Conservation (phyloP, 2,113 vertebrate species). For the Tragelaphus scriptus region DNA sequence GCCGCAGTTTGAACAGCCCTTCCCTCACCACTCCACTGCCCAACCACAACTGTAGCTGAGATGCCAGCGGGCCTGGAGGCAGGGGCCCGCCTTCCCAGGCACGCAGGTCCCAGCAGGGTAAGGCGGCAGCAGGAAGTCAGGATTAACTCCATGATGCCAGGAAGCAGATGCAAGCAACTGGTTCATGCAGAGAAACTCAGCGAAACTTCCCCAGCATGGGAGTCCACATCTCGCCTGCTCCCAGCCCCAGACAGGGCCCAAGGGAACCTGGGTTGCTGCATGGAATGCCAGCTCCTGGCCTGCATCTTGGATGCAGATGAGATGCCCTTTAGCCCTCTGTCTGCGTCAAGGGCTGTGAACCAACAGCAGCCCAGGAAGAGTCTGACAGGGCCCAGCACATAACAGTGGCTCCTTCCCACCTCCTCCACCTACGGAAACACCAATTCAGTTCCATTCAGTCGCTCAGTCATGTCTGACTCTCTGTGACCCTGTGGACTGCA, state of each 20-base stretch:
- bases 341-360: neutral
- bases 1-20: neutral
- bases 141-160: accelerated
- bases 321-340: neutral
- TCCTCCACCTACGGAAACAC: accelerated
- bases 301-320: accelerated
- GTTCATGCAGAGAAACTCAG: neutral
- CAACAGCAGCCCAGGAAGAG: too few species aligned
- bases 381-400: neutral
- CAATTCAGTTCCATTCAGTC: neutral
- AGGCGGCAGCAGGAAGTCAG: neutral
- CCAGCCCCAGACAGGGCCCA: neutral
- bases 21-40: neutral
- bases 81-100: neutral
- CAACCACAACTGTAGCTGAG: neutral
- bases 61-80: accelerated
- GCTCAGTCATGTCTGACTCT: accelerated
- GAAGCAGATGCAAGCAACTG: neutral
- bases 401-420: neutral
- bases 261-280: too few species aligned
- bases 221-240: neutral
- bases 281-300: neutral
- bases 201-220: neutral
- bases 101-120: neutral
- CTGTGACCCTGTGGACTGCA: accelerated